These are phyloP conservation scores for Lethrus apterus DNA, from an alignment of 1,140 invertebrate genomes.

Conservation along the genomic window DNA sequence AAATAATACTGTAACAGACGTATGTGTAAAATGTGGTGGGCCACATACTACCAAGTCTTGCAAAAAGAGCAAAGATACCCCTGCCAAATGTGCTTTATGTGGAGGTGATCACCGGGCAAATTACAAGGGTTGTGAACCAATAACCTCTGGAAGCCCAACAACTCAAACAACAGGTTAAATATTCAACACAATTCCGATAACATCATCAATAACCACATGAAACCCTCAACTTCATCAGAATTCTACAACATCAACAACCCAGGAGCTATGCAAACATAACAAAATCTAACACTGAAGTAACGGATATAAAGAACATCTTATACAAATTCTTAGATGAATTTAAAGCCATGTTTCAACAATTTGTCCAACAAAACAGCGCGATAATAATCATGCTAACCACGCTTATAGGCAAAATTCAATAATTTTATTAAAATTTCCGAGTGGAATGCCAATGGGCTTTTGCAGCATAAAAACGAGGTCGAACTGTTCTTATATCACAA, in stretches of 20 bases:
- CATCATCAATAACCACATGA: conserved; percentile 1
- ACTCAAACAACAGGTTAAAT: conserved; percentile 9
- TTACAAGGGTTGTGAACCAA: conserved; percentile 37
- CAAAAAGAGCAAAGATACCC: conserved; percentile 28
- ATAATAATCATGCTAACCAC: conserved; percentile 22
- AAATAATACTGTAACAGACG: conserved; percentile 32
- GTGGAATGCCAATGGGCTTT: conserved; percentile 30
- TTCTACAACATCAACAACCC: too few relatives aligned
- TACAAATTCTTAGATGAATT: conserved; percentile 11
- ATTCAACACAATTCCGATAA: background rate
- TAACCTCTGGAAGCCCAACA: conserved; percentile 20
- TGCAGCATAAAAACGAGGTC: conserved; percentile 21
- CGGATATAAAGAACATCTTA: too few relatives aligned
- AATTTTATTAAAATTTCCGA: too few relatives aligned
- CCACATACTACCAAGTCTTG: conserved; percentile 37
- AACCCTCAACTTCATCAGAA: background rate
- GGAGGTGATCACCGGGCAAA: conserved; percentile 37
- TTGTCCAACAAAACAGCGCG: conserved; percentile 18
- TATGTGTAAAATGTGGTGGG: conserved; percentile 39
- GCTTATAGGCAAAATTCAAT: conserved; percentile 22
- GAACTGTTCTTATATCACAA: conserved; percentile 21
- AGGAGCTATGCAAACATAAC: background rate
- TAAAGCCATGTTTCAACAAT: conserved; percentile 14
- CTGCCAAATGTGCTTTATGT: conserved; percentile 36
- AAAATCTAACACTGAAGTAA: too few relatives aligned